Percentiles rank a stretch among this genome's conserved stretches.
Conservation (phyloP, 2,888 invertebrate species). For the Acrobeloides nanus region DNA sequence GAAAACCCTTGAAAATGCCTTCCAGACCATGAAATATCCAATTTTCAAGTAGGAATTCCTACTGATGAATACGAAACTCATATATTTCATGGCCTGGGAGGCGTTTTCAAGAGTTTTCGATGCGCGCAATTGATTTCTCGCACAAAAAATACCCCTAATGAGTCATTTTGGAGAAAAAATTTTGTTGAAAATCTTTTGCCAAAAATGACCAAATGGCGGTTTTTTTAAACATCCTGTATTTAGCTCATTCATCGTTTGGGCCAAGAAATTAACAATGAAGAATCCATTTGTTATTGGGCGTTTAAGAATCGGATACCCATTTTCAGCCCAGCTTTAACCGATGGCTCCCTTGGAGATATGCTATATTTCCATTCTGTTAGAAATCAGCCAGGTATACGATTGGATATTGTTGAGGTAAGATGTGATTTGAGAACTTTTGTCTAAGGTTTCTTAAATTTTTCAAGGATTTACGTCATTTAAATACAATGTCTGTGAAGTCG, state of each 20-base stretch:
- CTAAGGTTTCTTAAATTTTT: too few relatives aligned
- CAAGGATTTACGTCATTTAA: conserved; percentile 67
- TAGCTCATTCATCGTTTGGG: conserved; percentile 64
- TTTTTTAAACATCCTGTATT: too few relatives aligned
- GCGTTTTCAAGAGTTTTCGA: too few relatives aligned
- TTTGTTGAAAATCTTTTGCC: neutral
- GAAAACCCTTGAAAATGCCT: too few relatives aligned
- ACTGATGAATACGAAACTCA: too few relatives aligned
- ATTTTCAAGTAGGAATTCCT: too few relatives aligned
- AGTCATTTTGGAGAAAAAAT: neutral
- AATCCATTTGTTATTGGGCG: conserved; percentile 65
- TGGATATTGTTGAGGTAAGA: conserved; percentile 77
- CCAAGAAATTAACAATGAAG: conserved; percentile 77
- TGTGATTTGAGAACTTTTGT: too few relatives aligned
- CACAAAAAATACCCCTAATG: too few relatives aligned
- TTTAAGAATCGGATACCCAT: conserved; percentile 81
- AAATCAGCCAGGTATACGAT: conserved; percentile 68
- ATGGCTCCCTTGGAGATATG: conserved; percentile 89
- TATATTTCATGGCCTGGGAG: too few relatives aligned
- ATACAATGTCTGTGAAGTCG: conserved; percentile 87
- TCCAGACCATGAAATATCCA: too few relatives aligned
- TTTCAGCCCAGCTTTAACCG: conserved; percentile 92
- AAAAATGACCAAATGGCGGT: too few relatives aligned
- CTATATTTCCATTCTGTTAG: conserved; percentile 94
- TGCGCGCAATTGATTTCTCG: too few relatives aligned